A percentile compares a stretch with the other conserved stretches of the same genome.
phyloP scores from a whole-genome alignment of 2,797 vertebrate species.

The Austrolebias charrua region DNA sequence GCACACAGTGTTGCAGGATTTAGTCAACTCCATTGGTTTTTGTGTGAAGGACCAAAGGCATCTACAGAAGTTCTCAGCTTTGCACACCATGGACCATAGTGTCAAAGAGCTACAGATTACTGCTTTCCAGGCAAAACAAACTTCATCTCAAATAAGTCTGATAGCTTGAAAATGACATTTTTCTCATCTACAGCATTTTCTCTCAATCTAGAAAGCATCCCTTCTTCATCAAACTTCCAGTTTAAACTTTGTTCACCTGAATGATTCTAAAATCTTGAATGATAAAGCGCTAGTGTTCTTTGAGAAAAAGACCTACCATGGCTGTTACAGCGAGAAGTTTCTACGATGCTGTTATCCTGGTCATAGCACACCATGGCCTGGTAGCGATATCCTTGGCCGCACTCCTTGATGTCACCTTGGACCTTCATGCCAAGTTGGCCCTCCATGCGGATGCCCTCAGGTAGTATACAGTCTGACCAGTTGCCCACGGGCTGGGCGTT shows the following conservation, averaged over 20 bases:
- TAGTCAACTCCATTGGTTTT: too few species aligned
- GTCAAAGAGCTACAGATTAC: too few species aligned
- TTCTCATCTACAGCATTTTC: too few species aligned
- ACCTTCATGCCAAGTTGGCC: constrained; percentile 87
- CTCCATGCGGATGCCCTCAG: constrained; percentile 86
- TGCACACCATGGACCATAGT: too few species aligned
- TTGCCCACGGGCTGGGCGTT: constrained; percentile 94
- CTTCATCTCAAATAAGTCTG: too few species aligned
- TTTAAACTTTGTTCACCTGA: background rate
- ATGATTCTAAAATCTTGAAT: background rate
- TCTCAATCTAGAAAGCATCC: too few species aligned
- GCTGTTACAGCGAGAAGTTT: constrained; percentile 94
- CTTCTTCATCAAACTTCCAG: background rate
- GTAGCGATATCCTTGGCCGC: constrained; percentile 94
- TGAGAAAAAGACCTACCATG: constrained; percentile 80
- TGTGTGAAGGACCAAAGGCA: too few species aligned
- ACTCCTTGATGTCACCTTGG: constrained; percentile 91
- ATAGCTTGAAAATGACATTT: too few species aligned
- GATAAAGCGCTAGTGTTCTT: background rate
- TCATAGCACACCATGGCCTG: constrained; percentile 97
- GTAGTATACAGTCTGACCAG: constrained; percentile 95
- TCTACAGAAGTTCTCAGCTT: too few species aligned
- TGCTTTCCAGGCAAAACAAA: too few species aligned
- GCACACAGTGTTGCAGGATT: too few species aligned
- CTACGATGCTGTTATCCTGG: constrained; percentile 91